Percentiles rank a stretch among this genome's conserved stretches.
phyloP scores from a whole-genome alignment of 2,888 invertebrate genomes.

The Chaetogeoica ovagalla region DNA sequence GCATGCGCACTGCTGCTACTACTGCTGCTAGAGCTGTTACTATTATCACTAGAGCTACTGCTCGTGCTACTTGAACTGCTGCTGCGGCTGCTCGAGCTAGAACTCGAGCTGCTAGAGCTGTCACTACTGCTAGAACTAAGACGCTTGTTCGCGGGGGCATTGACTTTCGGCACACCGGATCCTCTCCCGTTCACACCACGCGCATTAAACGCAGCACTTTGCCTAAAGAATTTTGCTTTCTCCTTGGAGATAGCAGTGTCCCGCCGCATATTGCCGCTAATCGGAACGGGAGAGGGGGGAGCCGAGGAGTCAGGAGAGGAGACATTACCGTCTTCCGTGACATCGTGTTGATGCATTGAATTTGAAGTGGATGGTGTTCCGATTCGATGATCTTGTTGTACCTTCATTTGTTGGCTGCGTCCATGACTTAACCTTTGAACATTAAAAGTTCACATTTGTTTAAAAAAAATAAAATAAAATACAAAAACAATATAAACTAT shows the following conservation, averaged over 20 bases:
- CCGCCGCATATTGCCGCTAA: slow-evolving; percentile 60
- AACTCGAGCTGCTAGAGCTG: slow-evolving; percentile 54
- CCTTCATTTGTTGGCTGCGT: slow-evolving; percentile 12
- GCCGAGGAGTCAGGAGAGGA: slow-evolving; percentile 56
- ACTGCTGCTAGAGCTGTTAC: slow-evolving; percentile 56
- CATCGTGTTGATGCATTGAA: slow-evolving; percentile 48
- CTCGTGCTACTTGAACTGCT: slow-evolving; percentile 49
- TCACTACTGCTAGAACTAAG: slow-evolving; percentile 54
- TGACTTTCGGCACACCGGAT: slow-evolving; percentile 58
- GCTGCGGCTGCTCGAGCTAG: slow-evolving; percentile 56
- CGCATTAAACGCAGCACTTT: slow-evolving; percentile 73
- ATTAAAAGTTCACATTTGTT: not conserved
- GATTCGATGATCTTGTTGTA: slow-evolving; percentile 22
- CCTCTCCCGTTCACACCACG: slow-evolving; percentile 58
- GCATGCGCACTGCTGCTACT: slow-evolving; percentile 55
- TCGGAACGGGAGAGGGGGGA: slow-evolving; percentile 57
- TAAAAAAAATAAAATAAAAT: not conserved
- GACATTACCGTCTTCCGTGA: slow-evolving; percentile 58
- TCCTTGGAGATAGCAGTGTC: slow-evolving; percentile 78
- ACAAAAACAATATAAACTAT: not conserved
- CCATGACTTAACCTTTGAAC: slow-evolving; percentile 36
- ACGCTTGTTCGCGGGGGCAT: slow-evolving; percentile 41
- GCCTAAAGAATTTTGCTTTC: slow-evolving; percentile 84
- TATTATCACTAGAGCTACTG: slow-evolving; percentile 54
- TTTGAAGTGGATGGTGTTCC: slow-evolving; percentile 31